These are phyloP conservation scores for Sciurus carolinensis DNA, from an alignment of 2,797 vertebrate species.

Conservation along the genomic window DNA sequence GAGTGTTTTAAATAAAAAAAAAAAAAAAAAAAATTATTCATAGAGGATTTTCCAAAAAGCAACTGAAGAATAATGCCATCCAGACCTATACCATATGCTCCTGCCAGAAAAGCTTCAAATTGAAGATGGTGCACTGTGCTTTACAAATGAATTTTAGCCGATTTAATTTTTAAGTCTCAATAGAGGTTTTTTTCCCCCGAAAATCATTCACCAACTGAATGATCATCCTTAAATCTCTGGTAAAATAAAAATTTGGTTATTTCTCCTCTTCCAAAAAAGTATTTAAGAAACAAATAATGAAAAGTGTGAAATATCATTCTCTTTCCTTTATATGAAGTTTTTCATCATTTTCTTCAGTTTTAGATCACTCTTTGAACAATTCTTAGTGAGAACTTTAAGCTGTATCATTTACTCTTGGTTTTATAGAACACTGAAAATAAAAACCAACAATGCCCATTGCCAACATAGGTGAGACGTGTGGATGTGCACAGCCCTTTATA, in stretches of 20 bases:
- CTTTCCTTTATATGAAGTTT: not conserved
- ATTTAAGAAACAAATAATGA: slow-evolving; percentile 17
- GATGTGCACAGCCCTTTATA: not conserved
- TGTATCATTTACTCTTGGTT: not conserved
- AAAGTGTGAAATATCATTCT: not conserved
- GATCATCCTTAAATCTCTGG: not conserved
- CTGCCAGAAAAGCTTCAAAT: not conserved
- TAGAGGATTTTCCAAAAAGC: not conserved
- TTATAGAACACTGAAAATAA: not conserved
- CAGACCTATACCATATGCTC: not conserved
- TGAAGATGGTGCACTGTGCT: rapidly evolving
- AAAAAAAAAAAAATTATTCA: not conserved
- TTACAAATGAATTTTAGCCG: not conserved
- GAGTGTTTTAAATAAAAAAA: not conserved
- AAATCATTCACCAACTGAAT: not conserved
- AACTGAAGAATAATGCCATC: not conserved
- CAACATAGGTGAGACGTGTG: not conserved
- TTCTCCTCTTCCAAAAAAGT: not conserved
- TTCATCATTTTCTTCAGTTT: not conserved
- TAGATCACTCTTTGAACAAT: not conserved
- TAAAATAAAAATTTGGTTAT: slow-evolving; percentile 29
- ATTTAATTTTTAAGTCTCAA: not conserved
- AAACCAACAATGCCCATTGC: not conserved
- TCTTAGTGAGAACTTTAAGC: not conserved
- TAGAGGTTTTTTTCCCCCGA: not conserved